A percentile compares a stretch with the other conserved stretches of the same genome.
Conservation (phyloP, 1,140 invertebrate genomes). For the Ostrea denselamellosa region DNA sequence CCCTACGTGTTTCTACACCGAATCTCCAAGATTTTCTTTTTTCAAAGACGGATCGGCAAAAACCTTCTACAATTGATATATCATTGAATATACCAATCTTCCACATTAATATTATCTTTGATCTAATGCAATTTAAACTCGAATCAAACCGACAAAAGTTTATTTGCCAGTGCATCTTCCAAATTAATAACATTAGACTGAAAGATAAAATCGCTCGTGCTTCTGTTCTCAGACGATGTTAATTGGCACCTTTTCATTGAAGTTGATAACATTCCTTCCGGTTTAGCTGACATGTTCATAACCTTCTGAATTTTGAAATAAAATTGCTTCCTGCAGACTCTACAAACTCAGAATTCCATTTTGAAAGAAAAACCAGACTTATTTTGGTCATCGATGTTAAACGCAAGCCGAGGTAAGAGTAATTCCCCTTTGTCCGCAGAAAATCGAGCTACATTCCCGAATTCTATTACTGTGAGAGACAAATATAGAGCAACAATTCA, state of each 20-base stretch:
- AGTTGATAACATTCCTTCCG: slow-evolving; percentile 13
- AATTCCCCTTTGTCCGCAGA: not conserved
- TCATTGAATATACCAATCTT: slow-evolving; percentile 25
- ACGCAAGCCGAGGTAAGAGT: not conserved
- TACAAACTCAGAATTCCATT: not conserved
- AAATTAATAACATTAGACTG: slow-evolving; percentile 17
- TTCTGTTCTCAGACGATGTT: not conserved
- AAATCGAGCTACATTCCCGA: no score
- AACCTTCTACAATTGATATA: not conserved
- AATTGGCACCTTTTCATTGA: slow-evolving; percentile 30
- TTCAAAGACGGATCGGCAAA: not conserved
- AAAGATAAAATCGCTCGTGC: slow-evolving; percentile 1
- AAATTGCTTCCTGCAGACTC: not conserved
- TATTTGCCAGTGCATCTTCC: not conserved
- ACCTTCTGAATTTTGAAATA: not conserved
- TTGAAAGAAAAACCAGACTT: not conserved
- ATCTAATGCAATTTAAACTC: not conserved
- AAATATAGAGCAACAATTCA: no score
- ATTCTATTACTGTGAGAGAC: no score
- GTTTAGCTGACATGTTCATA: not conserved
- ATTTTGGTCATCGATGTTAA: not conserved
- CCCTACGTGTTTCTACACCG: no score
- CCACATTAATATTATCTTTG: slow-evolving; percentile 1
- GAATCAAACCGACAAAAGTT: not conserved
- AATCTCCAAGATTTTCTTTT: no score